phyloP scores from a whole-genome alignment of 2,888 invertebrate species.

The Dryocosmus kuriphilus region DNA sequence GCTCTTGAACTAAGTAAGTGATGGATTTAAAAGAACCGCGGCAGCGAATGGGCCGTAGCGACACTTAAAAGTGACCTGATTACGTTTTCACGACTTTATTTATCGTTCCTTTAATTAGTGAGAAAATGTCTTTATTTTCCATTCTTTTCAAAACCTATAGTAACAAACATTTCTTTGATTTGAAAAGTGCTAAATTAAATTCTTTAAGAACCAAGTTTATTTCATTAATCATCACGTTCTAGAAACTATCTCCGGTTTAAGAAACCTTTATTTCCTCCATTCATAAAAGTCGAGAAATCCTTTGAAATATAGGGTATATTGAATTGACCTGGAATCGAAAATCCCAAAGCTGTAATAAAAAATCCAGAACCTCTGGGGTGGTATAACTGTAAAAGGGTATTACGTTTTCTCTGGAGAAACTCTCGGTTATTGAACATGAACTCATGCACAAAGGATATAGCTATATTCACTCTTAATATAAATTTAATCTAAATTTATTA shows the following conservation, averaged over 20 bases:
- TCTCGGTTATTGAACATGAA: not conserved
- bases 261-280: constrained; percentile 2
- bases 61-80: constrained; percentile 23
- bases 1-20: constrained; percentile 14
- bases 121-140: constrained; percentile 20
- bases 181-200: not conserved
- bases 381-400: constrained; percentile 11
- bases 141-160: not conserved
- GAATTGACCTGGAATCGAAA: constrained; percentile 2
- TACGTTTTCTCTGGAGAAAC: not conserved
- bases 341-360: not conserved
- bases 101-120: constrained; percentile 30
- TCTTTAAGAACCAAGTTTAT: not conserved
- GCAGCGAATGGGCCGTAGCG: not conserved
- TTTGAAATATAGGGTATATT: constrained; percentile 1
- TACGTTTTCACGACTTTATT: constrained; percentile 21
- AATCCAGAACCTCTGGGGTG: not conserved
- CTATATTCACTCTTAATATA: not conserved
- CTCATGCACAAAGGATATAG: not conserved
- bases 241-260: not conserved
- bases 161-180: not conserved
- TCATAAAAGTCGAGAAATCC: constrained; percentile 7
- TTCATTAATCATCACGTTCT: not conserved
- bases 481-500: not conserved
- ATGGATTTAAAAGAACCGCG: constrained; percentile 21